phyloP scores from a whole-genome alignment of 2,888 invertebrate genomes.

The Agrochola lychnidis region DNA sequence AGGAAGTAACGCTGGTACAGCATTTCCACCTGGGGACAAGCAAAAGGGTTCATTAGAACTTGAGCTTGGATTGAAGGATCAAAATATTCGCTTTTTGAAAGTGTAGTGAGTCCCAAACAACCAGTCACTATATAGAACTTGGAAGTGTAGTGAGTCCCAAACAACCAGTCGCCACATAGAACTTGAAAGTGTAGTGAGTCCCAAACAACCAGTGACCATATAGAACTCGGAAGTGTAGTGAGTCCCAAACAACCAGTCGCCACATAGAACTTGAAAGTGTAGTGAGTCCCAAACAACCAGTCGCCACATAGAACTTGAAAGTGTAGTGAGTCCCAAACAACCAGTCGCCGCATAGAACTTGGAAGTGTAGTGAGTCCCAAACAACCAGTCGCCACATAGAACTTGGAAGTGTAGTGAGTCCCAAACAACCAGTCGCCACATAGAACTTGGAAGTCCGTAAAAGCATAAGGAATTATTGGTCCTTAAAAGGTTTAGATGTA shows the following conservation, averaged over 20 bases:
- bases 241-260: no score
- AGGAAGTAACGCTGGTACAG: constrained; percentile 98
- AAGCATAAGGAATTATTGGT: background rate
- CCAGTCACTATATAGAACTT: background rate
- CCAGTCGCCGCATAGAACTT: background rate
- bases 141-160: no score
- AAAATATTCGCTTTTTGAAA: background rate
- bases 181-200: background rate
- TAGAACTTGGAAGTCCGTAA: background rate
- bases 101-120: background rate
- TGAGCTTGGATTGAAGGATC: background rate
- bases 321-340: background rate
- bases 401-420: background rate
- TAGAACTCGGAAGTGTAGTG: background rate
- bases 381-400: background rate
- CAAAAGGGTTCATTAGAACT: background rate
- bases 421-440: background rate
- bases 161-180: no score
- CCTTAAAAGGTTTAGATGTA: background rate
- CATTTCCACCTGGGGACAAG: constrained; percentile 94
- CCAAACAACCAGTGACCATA: background rate
- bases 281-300: background rate
- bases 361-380: background rate
- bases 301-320: background rate
- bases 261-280: no score